phyloP scores from a whole-genome alignment of 1,140 invertebrate genomes.

The Andricus grossulariae region DNA sequence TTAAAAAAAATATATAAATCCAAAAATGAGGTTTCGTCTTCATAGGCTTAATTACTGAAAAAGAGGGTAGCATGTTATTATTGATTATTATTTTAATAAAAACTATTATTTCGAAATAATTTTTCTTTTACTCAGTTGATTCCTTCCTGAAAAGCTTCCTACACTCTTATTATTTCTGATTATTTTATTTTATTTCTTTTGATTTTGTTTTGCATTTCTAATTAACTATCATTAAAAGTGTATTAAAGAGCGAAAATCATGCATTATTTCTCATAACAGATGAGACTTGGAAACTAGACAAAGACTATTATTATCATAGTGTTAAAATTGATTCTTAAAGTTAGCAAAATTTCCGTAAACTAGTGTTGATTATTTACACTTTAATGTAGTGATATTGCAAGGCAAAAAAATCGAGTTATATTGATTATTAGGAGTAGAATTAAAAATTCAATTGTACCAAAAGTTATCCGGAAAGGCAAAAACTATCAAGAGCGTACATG shows the following conservation, averaged over 20 bases:
- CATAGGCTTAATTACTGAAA: neutral
- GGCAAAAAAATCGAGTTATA: too few relatives aligned
- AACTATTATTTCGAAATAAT: neutral
- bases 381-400: too few relatives aligned
- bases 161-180: neutral
- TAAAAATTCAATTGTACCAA: too few relatives aligned
- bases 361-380: too few relatives aligned
- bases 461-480: too few relatives aligned
- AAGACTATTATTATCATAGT: neutral
- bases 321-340: neutral
- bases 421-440: too few relatives aligned
- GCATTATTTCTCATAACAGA: neutral
- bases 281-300: conserved; percentile 6
- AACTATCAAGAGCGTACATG: too few relatives aligned
- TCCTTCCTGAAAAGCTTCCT: too few relatives aligned
- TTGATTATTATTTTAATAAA: conserved; percentile 18
- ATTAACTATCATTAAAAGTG: neutral
- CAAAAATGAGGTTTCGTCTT: neutral
- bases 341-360: too few relatives aligned
- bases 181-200: neutral
- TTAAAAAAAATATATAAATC: too few relatives aligned
- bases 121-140: too few relatives aligned
- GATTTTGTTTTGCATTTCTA: neutral
- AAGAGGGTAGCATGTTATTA: neutral
- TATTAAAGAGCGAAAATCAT: neutral